These are phyloP conservation scores for Indicator indicator DNA, from an alignment of 2,113 vertebrate species.

Conservation along the genomic window DNA sequence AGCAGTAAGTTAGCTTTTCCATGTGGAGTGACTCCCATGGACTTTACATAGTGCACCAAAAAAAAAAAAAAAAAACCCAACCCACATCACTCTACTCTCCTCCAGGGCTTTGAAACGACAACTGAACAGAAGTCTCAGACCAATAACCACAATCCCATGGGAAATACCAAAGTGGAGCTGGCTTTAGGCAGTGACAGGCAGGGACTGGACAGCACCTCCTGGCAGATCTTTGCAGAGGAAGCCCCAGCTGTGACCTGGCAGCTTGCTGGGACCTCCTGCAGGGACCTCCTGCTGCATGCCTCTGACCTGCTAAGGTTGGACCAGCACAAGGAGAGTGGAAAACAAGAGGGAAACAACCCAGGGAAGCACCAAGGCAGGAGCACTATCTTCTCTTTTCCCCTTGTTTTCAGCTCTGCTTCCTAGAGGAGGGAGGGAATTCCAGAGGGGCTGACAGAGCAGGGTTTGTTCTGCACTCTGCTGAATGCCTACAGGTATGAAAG, in stretches of 20 bases:
- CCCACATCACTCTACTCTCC: too few species aligned
- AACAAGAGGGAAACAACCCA: not conserved
- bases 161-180: not conserved
- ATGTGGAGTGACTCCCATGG: not conserved
- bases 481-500: not conserved
- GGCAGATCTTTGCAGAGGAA: not conserved
- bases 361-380: not conserved
- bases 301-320: not conserved
- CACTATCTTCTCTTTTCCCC: too few species aligned
- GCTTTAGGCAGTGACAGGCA: not conserved
- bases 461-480: not conserved
- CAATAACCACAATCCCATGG: not conserved
- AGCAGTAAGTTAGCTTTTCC: not conserved
- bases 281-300: not conserved
- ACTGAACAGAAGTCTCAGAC: not conserved
- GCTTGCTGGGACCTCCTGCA: not conserved
- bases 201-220: not conserved
- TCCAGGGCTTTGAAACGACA: not conserved
- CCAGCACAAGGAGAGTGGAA: not conserved
- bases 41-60: not conserved
- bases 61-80: not conserved
- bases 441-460: not conserved
- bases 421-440: not conserved
- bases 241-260: fast-evolving
- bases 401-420: not conserved